Evolutionary conservation across 1,140 invertebrate genomes (phyloP).

Genomic region (Nasonia longicornis): DNA sequence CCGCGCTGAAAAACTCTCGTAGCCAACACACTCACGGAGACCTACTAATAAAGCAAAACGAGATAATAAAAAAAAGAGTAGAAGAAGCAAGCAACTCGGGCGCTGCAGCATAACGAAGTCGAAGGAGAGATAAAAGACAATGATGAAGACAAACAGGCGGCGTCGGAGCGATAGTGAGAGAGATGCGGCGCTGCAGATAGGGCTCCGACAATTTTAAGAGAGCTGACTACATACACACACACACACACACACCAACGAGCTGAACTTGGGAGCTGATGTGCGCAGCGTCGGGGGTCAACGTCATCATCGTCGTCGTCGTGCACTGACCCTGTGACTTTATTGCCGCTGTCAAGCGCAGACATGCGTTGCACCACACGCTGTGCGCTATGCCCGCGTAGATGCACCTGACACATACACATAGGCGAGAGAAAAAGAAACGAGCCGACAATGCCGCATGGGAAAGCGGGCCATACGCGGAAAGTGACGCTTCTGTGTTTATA

Average conservation of each 20-base stretch:
- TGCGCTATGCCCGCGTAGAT: no score
- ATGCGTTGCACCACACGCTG: neutral
- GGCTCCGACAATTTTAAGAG: slow-evolving; percentile 34
- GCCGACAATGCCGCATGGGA: neutral
- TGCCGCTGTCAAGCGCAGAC: neutral
- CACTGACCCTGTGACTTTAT: slow-evolving; percentile 54
- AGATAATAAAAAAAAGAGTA: neutral
- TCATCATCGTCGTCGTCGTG: slow-evolving; percentile 54
- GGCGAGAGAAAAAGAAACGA: neutral
- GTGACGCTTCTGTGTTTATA: neutral
- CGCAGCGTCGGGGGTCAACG: slow-evolving; percentile 50
- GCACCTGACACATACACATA: neutral
- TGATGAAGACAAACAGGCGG: slow-evolving; percentile 37
- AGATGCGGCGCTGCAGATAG: slow-evolving; percentile 26
- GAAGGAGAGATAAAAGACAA: slow-evolving; percentile 29
- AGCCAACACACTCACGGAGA: neutral
- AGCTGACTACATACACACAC: neutral
- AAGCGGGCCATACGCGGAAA: neutral
- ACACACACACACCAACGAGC: neutral
- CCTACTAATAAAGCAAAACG: slow-evolving; percentile 14
- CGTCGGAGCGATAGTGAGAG: neutral
- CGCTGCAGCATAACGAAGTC: slow-evolving; percentile 6
- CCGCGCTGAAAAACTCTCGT: neutral
- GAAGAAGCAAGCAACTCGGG: slow-evolving; percentile 3
- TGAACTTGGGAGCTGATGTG: neutral